Evolutionary conservation across 2,797 vertebrate species (phyloP).

Genomic region (Pteronotus mesoamericanus): DNA sequence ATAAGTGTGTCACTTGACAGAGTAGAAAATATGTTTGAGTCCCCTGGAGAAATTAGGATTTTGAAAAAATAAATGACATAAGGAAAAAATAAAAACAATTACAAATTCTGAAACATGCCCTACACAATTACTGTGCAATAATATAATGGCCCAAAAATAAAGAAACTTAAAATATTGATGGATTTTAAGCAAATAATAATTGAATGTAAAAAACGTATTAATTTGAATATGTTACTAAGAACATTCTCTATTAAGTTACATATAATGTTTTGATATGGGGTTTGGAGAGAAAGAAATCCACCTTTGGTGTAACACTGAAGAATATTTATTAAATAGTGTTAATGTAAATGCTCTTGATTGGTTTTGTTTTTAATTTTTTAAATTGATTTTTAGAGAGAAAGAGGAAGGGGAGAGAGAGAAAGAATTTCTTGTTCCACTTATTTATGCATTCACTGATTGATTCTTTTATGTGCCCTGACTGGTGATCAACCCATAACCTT

Average conservation of each 20-base stretch:
- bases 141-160: neutral
- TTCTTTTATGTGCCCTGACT: neutral
- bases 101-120: neutral
- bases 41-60: neutral
- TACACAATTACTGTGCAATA: neutral
- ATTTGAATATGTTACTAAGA: neutral
- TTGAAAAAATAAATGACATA: neutral
- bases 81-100: neutral
- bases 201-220: neutral
- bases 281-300: neutral
- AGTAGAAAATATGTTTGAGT: neutral
- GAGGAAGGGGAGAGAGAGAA: too few relatives aligned
- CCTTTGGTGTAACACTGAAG: neutral
- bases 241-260: neutral
- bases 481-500: neutral
- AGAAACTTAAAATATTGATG: neutral
- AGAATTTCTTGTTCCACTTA: too few relatives aligned
- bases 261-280: neutral
- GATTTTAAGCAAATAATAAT: neutral
- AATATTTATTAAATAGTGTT: neutral
- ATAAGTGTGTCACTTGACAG: neutral
- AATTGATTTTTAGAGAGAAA: neutral
- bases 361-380: neutral
- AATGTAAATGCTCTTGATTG: neutral
- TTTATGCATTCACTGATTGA: neutral